Evolutionary conservation across 1,140 invertebrate species (phyloP).

Genomic region (Drosophila dunni): DNA sequence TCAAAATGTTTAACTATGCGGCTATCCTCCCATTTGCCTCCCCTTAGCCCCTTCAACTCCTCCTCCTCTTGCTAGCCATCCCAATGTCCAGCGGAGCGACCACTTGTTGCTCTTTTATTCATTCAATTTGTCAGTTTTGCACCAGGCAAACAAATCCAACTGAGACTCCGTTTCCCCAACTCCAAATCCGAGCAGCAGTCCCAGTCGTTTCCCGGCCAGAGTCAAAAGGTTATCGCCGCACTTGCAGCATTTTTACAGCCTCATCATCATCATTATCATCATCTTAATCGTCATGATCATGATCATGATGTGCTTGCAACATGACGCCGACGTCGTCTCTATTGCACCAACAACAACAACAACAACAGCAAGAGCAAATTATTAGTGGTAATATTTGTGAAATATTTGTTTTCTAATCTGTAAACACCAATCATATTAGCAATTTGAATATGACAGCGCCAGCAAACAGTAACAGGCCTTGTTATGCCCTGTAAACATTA

Average conservation of each 20-base stretch:
- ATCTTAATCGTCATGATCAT: constrained; percentile 30
- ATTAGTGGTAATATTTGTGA: constrained; percentile 84
- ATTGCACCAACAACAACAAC: constrained; percentile 5
- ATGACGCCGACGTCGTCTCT: constrained; percentile 24
- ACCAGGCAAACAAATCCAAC: constrained; percentile 53
- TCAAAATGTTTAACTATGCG: constrained; percentile 79
- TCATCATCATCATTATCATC: constrained; percentile 52
- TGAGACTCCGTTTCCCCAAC: not conserved
- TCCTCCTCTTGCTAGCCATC: not conserved
- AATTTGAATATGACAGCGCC: constrained; percentile 84
- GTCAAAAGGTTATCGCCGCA: constrained; percentile 84
- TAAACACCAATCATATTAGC: constrained; percentile 85
- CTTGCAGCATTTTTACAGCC: constrained; percentile 72
- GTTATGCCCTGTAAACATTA: constrained; percentile 40
- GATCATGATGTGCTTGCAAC: constrained; percentile 51
- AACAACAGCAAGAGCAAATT: constrained; percentile 59
- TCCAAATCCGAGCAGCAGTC: constrained; percentile 11
- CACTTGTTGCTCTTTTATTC: constrained; percentile 85
- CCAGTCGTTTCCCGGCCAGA: constrained; percentile 49
- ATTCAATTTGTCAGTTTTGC: constrained; percentile 85
- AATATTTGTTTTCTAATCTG: constrained; percentile 85
- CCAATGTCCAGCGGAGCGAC: constrained; percentile 55
- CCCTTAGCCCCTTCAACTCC: not conserved
- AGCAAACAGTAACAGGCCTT: constrained; percentile 77
- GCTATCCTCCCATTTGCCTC: constrained; percentile 4